These are phyloP conservation scores for Heliornis fulica DNA, from an alignment of 2,113 vertebrate species.

Conservation along the genomic window DNA sequence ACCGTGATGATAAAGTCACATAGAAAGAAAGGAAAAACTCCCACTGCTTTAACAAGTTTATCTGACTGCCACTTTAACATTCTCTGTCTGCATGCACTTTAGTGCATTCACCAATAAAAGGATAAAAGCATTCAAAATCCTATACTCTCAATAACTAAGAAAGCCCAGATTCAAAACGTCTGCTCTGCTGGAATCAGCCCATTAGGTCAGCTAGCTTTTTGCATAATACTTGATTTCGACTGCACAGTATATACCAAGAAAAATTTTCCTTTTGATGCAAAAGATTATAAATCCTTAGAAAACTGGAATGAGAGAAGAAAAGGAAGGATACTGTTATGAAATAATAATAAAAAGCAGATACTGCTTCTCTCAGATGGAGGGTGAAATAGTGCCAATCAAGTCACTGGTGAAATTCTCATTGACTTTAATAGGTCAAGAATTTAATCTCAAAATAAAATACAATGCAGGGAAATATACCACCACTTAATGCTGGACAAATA, in stretches of 20 bases:
- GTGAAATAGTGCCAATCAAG: not conserved
- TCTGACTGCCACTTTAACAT: constrained; percentile 79
- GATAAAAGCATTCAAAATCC: constrained; percentile 73
- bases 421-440: not conserved
- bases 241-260: not conserved
- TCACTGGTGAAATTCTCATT: not conserved
- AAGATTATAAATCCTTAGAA: not conserved
- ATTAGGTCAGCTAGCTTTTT: constrained; percentile 29
- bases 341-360: constrained; percentile 9
- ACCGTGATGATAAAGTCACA: constrained; percentile 76
- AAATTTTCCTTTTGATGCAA: constrained; percentile 8
- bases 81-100: constrained; percentile 78
- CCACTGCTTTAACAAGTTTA: constrained; percentile 82
- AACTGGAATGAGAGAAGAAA: not conserved
- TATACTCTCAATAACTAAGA: constrained; percentile 38
- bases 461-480: not conserved
- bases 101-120: constrained; percentile 79
- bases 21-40: constrained; percentile 77
- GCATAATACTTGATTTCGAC: not conserved
- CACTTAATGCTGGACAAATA: not conserved
- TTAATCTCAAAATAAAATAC: not conserved
- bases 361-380: not conserved
- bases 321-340: not conserved
- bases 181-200: constrained; percentile 42
- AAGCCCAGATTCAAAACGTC: constrained; percentile 69